phyloP scores from a whole-genome alignment of 2,888 invertebrate species.

The Pterostichus madidus region DNA sequence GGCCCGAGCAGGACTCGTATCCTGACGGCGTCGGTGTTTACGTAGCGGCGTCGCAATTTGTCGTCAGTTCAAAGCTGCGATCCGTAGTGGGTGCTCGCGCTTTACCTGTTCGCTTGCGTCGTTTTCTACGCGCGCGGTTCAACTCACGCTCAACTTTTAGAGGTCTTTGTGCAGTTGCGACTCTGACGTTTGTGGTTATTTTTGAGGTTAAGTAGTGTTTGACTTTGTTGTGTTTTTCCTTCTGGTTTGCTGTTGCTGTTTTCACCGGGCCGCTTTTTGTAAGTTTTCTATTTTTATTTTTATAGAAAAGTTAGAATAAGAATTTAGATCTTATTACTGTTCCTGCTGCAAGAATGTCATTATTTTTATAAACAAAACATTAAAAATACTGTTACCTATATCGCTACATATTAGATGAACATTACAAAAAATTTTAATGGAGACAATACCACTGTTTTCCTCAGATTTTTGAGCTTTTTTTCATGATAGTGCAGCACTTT shows the following conservation, averaged over 20 bases:
- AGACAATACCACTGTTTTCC: too few relatives aligned
- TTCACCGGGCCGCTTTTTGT: not conserved
- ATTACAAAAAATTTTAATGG: too few relatives aligned
- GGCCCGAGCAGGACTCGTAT: not conserved
- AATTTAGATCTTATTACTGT: not conserved
- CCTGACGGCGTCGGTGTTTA: constrained; percentile 62
- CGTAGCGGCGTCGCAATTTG: constrained; percentile 65
- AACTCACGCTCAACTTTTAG: not conserved
- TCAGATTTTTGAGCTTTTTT: too few relatives aligned
- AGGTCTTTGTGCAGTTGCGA: not conserved
- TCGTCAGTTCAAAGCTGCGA: constrained; percentile 64
- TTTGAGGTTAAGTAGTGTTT: too few relatives aligned
- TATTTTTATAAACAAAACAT: too few relatives aligned
- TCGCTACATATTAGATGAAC: too few relatives aligned
- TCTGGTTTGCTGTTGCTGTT: not conserved
- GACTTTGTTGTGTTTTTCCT: not conserved
- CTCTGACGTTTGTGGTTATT: not conserved
- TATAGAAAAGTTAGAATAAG: not conserved
- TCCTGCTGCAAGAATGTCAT: not conserved
- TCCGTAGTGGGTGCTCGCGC: constrained; percentile 16
- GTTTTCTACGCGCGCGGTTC: constrained; percentile 29
- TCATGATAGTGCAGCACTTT: too few relatives aligned
- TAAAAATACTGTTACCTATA: too few relatives aligned
- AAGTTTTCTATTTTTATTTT: constrained; percentile 14
- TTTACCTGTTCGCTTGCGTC: not conserved